These are phyloP conservation scores for Apis cerana DNA, from an alignment of 1,140 invertebrate species.

Conservation along the genomic window DNA sequence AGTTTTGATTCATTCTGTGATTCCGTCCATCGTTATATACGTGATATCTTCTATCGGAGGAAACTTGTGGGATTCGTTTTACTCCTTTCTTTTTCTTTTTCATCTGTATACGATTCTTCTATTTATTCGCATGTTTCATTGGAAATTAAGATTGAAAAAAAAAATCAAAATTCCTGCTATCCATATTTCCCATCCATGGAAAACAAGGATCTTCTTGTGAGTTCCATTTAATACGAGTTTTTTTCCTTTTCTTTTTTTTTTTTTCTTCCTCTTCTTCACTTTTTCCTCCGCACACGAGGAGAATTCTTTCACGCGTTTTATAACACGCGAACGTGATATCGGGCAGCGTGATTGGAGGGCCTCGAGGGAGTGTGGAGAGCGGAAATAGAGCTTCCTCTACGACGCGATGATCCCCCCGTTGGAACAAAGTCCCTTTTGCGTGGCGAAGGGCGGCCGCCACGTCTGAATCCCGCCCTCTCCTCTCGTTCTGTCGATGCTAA, in stretches of 20 bases:
- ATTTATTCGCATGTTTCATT: too few species aligned
- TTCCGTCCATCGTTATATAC: background rate
- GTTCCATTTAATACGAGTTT: too few species aligned
- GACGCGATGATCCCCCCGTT: slow-evolving; percentile 37
- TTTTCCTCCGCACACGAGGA: too few species aligned
- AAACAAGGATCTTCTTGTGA: too few species aligned
- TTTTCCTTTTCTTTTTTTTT: too few species aligned
- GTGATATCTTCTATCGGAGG: too few species aligned
- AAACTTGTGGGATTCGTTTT: background rate
- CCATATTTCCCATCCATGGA: too few species aligned
- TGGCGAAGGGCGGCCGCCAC: slow-evolving; percentile 37
- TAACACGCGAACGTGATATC: background rate
- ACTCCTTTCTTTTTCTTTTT: too few species aligned
- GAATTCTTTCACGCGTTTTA: background rate
- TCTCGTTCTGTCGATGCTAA: slow-evolving; percentile 33
- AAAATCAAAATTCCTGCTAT: too few species aligned
- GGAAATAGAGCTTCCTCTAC: slow-evolving; percentile 71
- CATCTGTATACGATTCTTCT: too few species aligned
- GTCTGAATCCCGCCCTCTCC: slow-evolving; percentile 51
- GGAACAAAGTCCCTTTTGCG: slow-evolving; percentile 30
- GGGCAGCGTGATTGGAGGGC: background rate
- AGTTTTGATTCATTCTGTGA: background rate
- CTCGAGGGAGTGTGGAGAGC: slow-evolving; percentile 35
- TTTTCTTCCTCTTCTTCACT: too few species aligned
- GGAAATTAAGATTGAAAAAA: too few species aligned